Base-by-base conservation (phyloP, 2,113 vertebrate species). In the Pandion haliaetus region DNA sequence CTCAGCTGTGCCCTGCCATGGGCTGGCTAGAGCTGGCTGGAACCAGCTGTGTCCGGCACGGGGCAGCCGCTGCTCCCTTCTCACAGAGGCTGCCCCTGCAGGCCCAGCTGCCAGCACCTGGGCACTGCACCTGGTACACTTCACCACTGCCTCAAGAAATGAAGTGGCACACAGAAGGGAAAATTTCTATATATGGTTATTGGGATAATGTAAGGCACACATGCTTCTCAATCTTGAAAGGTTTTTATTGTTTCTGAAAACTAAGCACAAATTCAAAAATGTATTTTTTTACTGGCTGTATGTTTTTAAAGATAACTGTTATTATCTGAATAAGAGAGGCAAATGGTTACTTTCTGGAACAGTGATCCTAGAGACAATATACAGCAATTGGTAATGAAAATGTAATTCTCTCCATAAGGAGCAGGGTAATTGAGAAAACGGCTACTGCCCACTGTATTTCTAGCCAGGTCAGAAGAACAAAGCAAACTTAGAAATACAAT, bases 41-140 rank as follows among this genome's bases (percentile, higher is more conserved):
- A 49, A 49, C 49, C 49, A 23, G 49, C 49, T 2, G 12, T 24
- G 49, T 24, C 49, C 49, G 23, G 23, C 49, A 24, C 12, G 21
- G 49, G 49, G 49, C 49, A 14, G 49, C 49, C 49, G 12, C 13
- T 23, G 49, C 21, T 23, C 47, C 47, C 47, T n/a, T n/a, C 47
- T 49, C 47, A 36, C 18, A 55, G 42, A 21, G 14, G 18, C 58
- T 1, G 5, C 52, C 38, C 47, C 10, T 15, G 2, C 45, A 25
- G 58, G 3, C 26, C 26, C 10, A 2, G 1, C 12, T 40, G 31
- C 20, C 42, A 6, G 58, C 2, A 3, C 31, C 13, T 4, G 14
- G 57, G 32, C 36, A 4, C 28, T 3, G 31, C n/a, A 17, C 6
- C 28, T 9, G 2, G 0, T 2, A 15, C 11, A 7, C 28, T 8